phyloP scores from a whole-genome alignment of 2,888 invertebrate species.

The Xestia xanthographa region DNA sequence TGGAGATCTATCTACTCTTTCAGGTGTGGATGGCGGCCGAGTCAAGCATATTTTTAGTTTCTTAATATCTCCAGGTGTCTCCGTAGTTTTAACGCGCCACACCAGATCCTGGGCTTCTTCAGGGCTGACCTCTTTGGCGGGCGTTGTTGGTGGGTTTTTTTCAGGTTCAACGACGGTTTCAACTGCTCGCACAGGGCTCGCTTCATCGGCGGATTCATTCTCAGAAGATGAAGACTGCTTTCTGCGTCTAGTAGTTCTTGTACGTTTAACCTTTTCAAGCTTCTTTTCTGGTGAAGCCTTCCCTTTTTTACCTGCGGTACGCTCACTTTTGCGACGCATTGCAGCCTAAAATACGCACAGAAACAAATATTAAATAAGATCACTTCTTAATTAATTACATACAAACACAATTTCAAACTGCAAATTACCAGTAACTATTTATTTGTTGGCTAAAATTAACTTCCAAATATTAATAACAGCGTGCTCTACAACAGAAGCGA shows the following conservation, averaged over 20 bases:
- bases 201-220: slow-evolving; percentile 86
- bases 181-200: slow-evolving; percentile 73
- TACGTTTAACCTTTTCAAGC: slow-evolving; percentile 89
- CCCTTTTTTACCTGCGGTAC: slow-evolving; percentile 91
- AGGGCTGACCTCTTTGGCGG: slow-evolving; percentile 79
- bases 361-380: slow-evolving; percentile 11
- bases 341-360: slow-evolving; percentile 68
- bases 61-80: slow-evolving; percentile 89
- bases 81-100: slow-evolving; percentile 90
- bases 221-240: slow-evolving; percentile 91
- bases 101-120: slow-evolving; percentile 86
- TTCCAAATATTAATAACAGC: slow-evolving; percentile 37
- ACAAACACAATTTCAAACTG: background rate
- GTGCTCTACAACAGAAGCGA: slow-evolving; percentile 62
- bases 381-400: background rate
- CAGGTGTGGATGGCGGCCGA: slow-evolving; percentile 90
- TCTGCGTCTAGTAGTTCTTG: slow-evolving; percentile 89
- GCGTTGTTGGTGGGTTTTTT: slow-evolving; percentile 77
- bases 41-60: slow-evolving; percentile 92
- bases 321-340: slow-evolving; percentile 95
- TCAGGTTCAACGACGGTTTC: slow-evolving; percentile 73
- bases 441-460: slow-evolving; percentile 19
- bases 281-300: slow-evolving; percentile 92
- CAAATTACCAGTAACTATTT: slow-evolving; percentile 32
- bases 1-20: slow-evolving; percentile 88